Conservation (phyloP, 2,888 invertebrate genomes). For the Leptopterna dolabrata region DNA sequence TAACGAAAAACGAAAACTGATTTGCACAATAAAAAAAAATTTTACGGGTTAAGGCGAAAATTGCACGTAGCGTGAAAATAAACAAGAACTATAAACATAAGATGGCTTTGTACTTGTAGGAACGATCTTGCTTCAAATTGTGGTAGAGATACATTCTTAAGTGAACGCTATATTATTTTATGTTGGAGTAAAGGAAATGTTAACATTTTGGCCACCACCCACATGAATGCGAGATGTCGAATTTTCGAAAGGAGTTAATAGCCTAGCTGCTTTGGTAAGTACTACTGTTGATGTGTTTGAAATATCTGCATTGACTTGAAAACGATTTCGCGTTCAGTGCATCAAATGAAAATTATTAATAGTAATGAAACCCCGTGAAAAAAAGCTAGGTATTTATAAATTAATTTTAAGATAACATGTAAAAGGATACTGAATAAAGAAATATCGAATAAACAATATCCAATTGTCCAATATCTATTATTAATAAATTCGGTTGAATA, state of each 20-base stretch:
- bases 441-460: conserved; percentile 1
- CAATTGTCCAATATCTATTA: conserved; percentile 18
- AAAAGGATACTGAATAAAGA: background rate
- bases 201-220: conserved; percentile 1
- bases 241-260: background rate
- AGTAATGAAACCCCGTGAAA: background rate
- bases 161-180: background rate
- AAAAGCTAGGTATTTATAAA: background rate
- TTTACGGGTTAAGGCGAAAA: conserved; percentile 5
- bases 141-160: background rate
- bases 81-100: background rate
- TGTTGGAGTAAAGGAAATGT: background rate
- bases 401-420: background rate
- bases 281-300: background rate
- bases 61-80: conserved; percentile 13
- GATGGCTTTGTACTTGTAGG: conserved; percentile 7
- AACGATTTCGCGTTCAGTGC: background rate
- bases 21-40: conserved; percentile 1
- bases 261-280: background rate
- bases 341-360: background rate
- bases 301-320: background rate
- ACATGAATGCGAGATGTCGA: background rate
- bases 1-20: background rate
- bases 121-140: background rate
- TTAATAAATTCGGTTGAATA: background rate